Conservation (phyloP, 2,113 vertebrate species). For the Notechis scutatus region DNA sequence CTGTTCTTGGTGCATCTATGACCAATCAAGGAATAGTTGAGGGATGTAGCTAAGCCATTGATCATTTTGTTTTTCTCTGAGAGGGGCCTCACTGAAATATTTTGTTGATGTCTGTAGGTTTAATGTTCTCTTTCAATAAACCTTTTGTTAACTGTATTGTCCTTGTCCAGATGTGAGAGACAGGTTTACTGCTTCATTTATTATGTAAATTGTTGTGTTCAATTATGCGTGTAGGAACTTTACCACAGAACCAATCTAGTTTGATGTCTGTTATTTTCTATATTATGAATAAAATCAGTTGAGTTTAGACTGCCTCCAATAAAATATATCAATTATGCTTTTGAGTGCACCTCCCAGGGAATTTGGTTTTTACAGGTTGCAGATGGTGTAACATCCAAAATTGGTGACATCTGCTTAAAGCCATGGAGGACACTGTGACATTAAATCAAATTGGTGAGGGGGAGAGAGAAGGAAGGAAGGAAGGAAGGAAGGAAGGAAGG, state of each 20-base stretch:
- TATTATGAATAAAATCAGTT: not conserved
- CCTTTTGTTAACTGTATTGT: not conserved
- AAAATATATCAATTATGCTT: not conserved
- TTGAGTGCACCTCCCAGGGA: not conserved
- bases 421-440: not conserved
- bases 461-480: no score
- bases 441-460: not conserved
- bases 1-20: no score
- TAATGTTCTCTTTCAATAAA: slow-evolving; percentile 1
- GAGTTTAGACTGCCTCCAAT: not conserved
- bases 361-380: not conserved
- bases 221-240: not conserved
- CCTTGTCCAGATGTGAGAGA: not conserved
- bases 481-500: not conserved
- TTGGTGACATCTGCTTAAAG: not conserved
- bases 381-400: not conserved
- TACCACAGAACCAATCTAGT: not conserved
- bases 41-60: not conserved
- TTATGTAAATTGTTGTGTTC: not conserved
- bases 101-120: not conserved
- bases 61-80: not conserved
- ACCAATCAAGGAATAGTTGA: not conserved
- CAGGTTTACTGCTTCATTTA: not conserved
- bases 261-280: not conserved
- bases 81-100: not conserved